phyloP scores from a whole-genome alignment of 2,888 invertebrate genomes.

The Camptogramma bilineatum region DNA sequence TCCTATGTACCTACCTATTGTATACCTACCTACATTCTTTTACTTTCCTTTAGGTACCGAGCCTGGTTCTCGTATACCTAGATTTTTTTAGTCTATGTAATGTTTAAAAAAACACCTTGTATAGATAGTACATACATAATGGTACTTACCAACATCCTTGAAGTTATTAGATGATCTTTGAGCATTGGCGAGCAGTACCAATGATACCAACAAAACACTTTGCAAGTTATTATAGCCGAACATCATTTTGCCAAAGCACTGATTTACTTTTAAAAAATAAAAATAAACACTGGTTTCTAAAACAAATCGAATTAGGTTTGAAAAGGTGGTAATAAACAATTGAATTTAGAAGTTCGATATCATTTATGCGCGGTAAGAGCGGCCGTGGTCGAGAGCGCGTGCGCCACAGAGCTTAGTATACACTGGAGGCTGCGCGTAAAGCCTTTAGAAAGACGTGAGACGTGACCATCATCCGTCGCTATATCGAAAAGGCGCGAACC shows the following conservation, averaged over 20 bases:
- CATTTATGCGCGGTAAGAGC: slow-evolving; percentile 70
- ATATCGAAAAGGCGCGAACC: slow-evolving; percentile 49
- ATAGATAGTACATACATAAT: neutral
- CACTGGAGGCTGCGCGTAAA: slow-evolving; percentile 67
- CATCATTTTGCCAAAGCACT: slow-evolving; percentile 59
- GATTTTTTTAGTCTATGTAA: too few species aligned
- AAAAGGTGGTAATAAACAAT: slow-evolving; percentile 29
- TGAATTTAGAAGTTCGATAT: slow-evolving; percentile 63
- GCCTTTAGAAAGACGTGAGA: slow-evolving; percentile 61
- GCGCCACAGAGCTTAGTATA: slow-evolving; percentile 70
- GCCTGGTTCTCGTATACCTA: too few species aligned
- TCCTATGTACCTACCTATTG: too few species aligned
- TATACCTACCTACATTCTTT: too few species aligned
- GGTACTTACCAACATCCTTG: slow-evolving; percentile 66
- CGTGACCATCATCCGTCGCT: slow-evolving; percentile 25
- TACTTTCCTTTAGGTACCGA: too few species aligned
- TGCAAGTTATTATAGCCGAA: slow-evolving; percentile 67
- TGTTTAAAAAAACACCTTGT: neutral
- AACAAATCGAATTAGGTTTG: neutral
- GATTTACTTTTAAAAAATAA: slow-evolving; percentile 1
- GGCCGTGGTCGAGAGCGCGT: slow-evolving; percentile 65
- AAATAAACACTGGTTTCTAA: neutral
- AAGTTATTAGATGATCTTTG: slow-evolving; percentile 72
- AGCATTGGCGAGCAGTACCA: slow-evolving; percentile 76
- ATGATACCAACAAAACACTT: slow-evolving; percentile 72